These are phyloP conservation scores for Tonatia bakeri DNA, from an alignment of 2,113 vertebrate genomes.

Conservation along the genomic window DNA sequence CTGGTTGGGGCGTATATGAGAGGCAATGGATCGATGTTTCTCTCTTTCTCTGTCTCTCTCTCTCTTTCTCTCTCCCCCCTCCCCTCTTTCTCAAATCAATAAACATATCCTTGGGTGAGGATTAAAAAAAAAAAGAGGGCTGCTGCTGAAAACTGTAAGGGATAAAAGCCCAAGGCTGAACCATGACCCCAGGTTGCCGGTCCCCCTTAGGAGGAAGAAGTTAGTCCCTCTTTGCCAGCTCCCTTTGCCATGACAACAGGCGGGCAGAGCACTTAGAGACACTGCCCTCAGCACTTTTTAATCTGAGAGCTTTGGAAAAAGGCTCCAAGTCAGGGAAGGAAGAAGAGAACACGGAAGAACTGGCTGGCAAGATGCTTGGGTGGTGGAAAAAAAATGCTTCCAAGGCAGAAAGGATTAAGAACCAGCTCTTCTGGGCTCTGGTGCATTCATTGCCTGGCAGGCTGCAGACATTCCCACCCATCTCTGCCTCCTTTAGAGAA, in stretches of 20 bases:
- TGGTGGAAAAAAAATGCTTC: constrained; percentile 46
- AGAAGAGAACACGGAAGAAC: constrained; percentile 3
- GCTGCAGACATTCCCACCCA: background rate
- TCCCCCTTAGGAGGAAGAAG: background rate
- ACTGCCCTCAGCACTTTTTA: constrained; percentile 69
- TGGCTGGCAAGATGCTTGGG: constrained; percentile 63
- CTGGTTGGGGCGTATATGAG: no score
- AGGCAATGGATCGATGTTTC: no score
- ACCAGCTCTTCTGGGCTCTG: background rate
- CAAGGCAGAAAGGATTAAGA: constrained; percentile 38
- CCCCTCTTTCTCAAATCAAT: no score
- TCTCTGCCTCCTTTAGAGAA: background rate
- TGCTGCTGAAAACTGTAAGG: fast-evolving
- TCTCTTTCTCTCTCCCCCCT: no score
- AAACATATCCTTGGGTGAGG: no score
- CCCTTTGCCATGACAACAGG: background rate
- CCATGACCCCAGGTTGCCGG: background rate
- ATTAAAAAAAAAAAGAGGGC: background rate
- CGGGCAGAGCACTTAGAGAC: constrained; percentile 10
- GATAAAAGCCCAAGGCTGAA: background rate
- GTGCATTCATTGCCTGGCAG: background rate
- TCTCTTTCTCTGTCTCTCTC: no score
- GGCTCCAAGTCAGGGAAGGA: constrained; percentile 12
- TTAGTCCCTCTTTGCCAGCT: background rate
- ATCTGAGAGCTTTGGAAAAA: constrained; percentile 63